Evolutionary conservation across 2,797 vertebrate species (phyloP), one percentile per base, ranked within the genome.

Genomic region (Poecile montanus): DNA sequence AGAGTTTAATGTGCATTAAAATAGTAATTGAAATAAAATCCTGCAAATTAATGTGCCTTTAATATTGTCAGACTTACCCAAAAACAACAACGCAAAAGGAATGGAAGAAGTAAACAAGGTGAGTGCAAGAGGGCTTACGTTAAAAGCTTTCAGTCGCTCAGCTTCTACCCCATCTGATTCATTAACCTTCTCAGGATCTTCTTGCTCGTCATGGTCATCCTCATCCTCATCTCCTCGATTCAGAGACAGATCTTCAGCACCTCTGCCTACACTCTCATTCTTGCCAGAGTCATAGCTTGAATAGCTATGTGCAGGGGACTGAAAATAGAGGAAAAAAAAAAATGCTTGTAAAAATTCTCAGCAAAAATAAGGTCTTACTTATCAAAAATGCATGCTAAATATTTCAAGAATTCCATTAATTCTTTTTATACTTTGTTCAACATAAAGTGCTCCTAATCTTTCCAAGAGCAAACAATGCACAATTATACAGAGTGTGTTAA

Each of bases 121-220:
- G 27, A 85, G n/a, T 38, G 66, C 53, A 89, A 81, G 60, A 61
- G 40, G 73, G 98, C 98, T 98, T 97, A 98, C 98, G 14, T 98
- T 98, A 91, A 98, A 98, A 89, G 98, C 98, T 97, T 98, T 98
- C 94, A 98, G 97, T n/a, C 98, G 96, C 78, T 98, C 98, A 4
- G 98, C 98, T 97, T 98, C 98, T 21, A 98, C 98, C 3, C 98
- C 98, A 26, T 98, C 98, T 16, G 98, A 96, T 80, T 98, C 98
- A 60, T 96, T 98, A 26, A 97, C 97, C 91, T 98, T 98, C 95
- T 98, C 98, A 11, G 97, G 88, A 83, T 98, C 98, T 56, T 98
- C 98, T 19, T 98, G 98, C 45, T 98, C 98, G 5, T 98, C 98
- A 11, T 98, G 98, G 53, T 98, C 98, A 80, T 98, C 98, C 77